A percentile compares a stretch with the other conserved stretches of the same genome.
Evolutionary conservation across 2,797 vertebrate genomes (phyloP).

Genomic region (Myripristis jacobus): DNA sequence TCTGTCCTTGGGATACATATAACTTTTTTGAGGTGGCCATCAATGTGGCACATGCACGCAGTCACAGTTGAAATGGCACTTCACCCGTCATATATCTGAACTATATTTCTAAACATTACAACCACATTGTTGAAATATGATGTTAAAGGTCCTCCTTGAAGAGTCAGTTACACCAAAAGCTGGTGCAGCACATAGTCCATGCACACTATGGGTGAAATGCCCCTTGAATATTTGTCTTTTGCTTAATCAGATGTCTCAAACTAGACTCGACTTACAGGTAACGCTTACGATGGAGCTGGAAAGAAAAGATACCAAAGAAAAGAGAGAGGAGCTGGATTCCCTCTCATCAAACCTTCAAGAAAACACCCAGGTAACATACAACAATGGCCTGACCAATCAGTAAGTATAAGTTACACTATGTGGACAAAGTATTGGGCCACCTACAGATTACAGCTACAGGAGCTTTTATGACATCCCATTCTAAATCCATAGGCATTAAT

Average conservation of each 20-base stretch:
- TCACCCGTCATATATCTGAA: background rate
- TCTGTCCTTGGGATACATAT: constrained; percentile 80
- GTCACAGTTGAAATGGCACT: constrained; percentile 7
- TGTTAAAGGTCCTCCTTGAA: background rate
- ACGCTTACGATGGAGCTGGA: constrained; percentile 63
- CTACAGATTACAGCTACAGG: too few species aligned
- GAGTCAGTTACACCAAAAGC: background rate
- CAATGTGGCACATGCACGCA: constrained; percentile 29
- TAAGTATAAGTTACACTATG: constrained; percentile 41
- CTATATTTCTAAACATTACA: background rate
- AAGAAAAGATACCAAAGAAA: constrained; percentile 30
- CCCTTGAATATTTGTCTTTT: background rate
- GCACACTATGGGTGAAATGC: background rate
- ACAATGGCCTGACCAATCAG: constrained; percentile 22
- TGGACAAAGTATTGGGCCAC: too few species aligned
- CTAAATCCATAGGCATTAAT: too few species aligned
- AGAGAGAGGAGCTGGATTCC: constrained; percentile 34
- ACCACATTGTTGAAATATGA: background rate
- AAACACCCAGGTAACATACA: constrained; percentile 39
- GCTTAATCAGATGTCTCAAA: constrained; percentile 48
- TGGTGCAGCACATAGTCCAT: background rate
- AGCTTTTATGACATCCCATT: too few species aligned
- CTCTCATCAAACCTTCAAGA: constrained; percentile 19
- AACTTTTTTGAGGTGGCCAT: constrained; percentile 57
- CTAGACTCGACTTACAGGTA: constrained; percentile 68